Percentiles rank a stretch among this genome's conserved stretches.
phyloP scores from a whole-genome alignment of 2,888 invertebrate genomes.

The Parascotia fuliginaria region DNA sequence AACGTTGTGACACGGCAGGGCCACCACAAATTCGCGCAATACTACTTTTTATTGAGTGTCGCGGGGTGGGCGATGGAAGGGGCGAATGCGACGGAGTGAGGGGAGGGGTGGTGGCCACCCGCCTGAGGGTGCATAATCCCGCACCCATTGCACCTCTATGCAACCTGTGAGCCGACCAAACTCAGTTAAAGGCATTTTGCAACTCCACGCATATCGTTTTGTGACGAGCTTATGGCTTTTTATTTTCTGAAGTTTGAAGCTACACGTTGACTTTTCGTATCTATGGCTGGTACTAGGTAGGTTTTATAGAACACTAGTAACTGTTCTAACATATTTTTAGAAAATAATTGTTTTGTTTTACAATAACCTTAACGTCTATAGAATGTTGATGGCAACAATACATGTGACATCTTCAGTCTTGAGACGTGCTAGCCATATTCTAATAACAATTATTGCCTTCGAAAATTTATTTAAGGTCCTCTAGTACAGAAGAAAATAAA shows the following conservation, averaged over 20 bases:
- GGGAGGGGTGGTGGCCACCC: constrained; percentile 26
- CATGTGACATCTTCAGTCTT: too few species aligned
- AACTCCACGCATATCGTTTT: constrained; percentile 43
- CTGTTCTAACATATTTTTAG: background rate
- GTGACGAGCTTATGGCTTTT: constrained; percentile 31
- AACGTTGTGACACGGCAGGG: constrained; percentile 42
- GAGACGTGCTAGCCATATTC: too few species aligned
- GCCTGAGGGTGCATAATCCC: constrained; percentile 67
- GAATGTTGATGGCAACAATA: too few species aligned
- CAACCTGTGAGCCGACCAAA: constrained; percentile 57
- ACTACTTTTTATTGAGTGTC: constrained; percentile 67
- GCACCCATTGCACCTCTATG: constrained; percentile 54
- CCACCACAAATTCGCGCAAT: constrained; percentile 60
- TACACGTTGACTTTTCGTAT: constrained; percentile 24
- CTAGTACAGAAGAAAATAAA: too few species aligned
- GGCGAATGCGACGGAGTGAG: constrained; percentile 26
- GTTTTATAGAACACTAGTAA: background rate
- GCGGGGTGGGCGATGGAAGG: constrained; percentile 32
- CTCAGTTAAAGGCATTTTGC: constrained; percentile 66
- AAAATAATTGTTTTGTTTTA: too few species aligned
- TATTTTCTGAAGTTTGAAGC: constrained; percentile 33
- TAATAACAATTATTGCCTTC: too few species aligned
- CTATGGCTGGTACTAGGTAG: constrained; percentile 4
- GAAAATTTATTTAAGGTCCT: too few species aligned
- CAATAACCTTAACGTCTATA: too few species aligned